phyloP scores from a whole-genome alignment of 2,888 invertebrate genomes.

The Tachystola acroxantha region DNA sequence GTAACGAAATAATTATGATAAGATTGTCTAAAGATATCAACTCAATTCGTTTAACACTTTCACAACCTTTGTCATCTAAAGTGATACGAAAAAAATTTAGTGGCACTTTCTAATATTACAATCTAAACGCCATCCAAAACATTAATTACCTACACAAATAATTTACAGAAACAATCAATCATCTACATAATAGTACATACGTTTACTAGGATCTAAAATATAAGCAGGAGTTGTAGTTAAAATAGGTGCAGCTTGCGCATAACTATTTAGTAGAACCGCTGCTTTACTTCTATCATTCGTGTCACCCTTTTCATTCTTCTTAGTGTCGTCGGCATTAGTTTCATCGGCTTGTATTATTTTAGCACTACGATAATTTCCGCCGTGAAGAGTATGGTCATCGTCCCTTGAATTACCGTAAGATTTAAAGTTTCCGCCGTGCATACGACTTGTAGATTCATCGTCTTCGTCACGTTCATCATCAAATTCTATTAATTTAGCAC shows the following conservation, averaged over 20 bases:
- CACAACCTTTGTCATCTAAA: slow-evolving; percentile 17
- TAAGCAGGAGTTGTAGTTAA: slow-evolving; percentile 56
- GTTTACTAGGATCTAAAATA: slow-evolving; percentile 70
- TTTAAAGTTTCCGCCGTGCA: slow-evolving; percentile 37
- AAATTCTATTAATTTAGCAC: slow-evolving; percentile 49
- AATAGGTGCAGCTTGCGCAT: slow-evolving; percentile 56
- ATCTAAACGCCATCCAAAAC: slow-evolving; percentile 21
- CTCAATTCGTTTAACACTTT: slow-evolving; percentile 28
- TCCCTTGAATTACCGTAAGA: slow-evolving; percentile 30
- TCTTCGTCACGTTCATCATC: slow-evolving; percentile 37
- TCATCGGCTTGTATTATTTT: slow-evolving; percentile 34
- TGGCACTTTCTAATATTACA: slow-evolving; percentile 53
- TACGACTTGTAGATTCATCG: slow-evolving; percentile 23
- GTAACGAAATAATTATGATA: slow-evolving; percentile 16
- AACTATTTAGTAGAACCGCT: slow-evolving; percentile 53
- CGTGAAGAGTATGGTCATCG: slow-evolving; percentile 44
- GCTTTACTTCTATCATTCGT: slow-evolving; percentile 38
- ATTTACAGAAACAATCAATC: slow-evolving; percentile 16
- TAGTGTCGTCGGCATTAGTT: slow-evolving; percentile 19
- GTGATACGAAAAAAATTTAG: slow-evolving; percentile 24
- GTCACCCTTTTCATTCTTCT: slow-evolving; percentile 20
- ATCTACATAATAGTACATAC: slow-evolving; percentile 72
- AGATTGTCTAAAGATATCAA: slow-evolving; percentile 9
- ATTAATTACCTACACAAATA: slow-evolving; percentile 8
- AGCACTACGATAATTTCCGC: slow-evolving; percentile 64